These are phyloP conservation scores for Lasiurus cinereus DNA, from an alignment of 2,113 vertebrate genomes.

Conservation along the genomic window DNA sequence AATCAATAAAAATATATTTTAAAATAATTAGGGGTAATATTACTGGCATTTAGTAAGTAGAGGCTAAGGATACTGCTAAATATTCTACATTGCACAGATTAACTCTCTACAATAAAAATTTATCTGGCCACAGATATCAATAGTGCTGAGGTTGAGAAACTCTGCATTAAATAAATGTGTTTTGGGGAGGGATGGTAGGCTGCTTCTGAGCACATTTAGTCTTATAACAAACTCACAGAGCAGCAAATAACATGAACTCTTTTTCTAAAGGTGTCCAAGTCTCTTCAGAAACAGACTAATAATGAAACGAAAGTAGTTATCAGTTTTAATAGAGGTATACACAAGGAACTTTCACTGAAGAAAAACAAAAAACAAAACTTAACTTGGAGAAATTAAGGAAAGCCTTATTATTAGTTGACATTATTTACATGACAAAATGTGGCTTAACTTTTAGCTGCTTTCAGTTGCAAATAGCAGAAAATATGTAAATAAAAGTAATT, in stretches of 20 bases:
- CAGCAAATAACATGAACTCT: not conserved
- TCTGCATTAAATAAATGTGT: not conserved
- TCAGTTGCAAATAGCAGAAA: not conserved
- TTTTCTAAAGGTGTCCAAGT: not conserved
- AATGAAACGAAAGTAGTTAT: not conserved
- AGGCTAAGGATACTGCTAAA: not conserved
- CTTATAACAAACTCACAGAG: not conserved
- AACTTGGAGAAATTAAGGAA: not conserved
- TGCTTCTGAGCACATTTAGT: not conserved
- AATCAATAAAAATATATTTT: too few species aligned
- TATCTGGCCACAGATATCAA: not conserved
- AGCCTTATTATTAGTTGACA: not conserved
- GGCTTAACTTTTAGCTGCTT: not conserved
- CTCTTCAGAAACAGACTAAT: conserved; percentile 1
- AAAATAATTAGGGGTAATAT: not conserved
- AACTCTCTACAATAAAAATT: not conserved
- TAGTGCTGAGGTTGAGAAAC: not conserved
- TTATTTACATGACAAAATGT: not conserved
- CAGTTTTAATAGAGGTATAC: not conserved
- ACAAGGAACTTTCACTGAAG: not conserved
- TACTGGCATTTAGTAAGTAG: not conserved
- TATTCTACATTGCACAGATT: not conserved
- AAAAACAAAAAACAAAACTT: not conserved
- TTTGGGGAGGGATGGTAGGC: not conserved
- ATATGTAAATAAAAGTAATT: not conserved